Conservation (phyloP, 2,888 invertebrate genomes). For the Monochamus alternatus region DNA sequence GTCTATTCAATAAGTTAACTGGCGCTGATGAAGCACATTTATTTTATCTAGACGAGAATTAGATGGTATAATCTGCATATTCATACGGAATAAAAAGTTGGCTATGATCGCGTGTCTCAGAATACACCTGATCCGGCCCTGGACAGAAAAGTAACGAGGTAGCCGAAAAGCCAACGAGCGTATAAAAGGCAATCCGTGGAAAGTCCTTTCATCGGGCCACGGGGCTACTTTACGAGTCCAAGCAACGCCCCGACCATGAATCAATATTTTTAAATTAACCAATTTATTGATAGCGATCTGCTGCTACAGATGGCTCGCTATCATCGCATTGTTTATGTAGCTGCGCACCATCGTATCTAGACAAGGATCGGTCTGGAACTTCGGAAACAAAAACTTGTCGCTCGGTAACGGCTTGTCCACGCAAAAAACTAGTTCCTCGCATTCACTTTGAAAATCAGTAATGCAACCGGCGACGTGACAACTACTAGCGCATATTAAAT, state of each 20-base stretch:
- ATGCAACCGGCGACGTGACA: constrained; percentile 31
- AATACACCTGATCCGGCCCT: not conserved
- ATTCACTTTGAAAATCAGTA: constrained; percentile 45
- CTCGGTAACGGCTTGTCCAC: constrained; percentile 50
- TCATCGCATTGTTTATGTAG: constrained; percentile 63
- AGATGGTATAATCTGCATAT: too few relatives aligned
- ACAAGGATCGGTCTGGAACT: constrained; percentile 58
- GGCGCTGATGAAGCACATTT: too few relatives aligned
- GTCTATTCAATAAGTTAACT: too few relatives aligned
- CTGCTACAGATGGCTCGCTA: constrained; percentile 55
- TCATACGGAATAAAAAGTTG: too few relatives aligned
- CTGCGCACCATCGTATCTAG: constrained; percentile 54
- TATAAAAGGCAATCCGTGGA: constrained; percentile 42
- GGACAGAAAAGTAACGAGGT: not conserved
- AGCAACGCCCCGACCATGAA: constrained; percentile 66
- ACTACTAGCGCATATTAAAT: constrained; percentile 30
- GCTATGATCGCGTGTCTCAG: too few relatives aligned
- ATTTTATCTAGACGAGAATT: too few relatives aligned
- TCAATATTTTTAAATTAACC: constrained; percentile 70
- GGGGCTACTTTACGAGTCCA: constrained; percentile 60
- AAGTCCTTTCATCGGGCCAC: constrained; percentile 54
- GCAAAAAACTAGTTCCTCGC: constrained; percentile 52
- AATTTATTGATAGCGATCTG: constrained; percentile 68
- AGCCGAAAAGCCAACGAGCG: constrained; percentile 3
- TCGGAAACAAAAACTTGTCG: constrained; percentile 60